Evolutionary conservation across 1,140 invertebrate genomes (phyloP).

Genomic region (Diplogasteroides magnus): DNA sequence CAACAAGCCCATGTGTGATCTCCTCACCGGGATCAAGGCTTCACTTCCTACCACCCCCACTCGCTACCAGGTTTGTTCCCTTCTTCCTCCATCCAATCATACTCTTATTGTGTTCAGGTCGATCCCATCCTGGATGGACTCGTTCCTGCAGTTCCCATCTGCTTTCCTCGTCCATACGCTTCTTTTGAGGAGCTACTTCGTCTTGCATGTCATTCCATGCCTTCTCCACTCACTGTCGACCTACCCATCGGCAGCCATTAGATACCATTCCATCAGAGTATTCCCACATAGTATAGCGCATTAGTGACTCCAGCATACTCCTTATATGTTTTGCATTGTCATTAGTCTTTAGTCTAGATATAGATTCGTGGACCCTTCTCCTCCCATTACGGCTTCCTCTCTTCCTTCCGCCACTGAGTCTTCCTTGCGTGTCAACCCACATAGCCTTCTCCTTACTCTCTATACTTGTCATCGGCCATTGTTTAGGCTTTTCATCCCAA

Average conservation of each 20-base stretch:
- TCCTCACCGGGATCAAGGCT: background rate
- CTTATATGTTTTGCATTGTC: no score
- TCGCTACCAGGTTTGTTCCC: no score
- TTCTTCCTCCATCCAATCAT: background rate
- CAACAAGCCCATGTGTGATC: conserved; percentile 8
- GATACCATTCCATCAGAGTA: no score
- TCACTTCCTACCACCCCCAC: conserved; percentile 4
- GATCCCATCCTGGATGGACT: background rate
- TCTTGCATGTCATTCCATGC: background rate
- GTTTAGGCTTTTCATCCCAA: background rate
- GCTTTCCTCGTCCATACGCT: background rate
- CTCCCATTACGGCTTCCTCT: background rate
- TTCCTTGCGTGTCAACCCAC: background rate
- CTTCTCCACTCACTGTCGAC: no score
- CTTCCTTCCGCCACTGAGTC: background rate
- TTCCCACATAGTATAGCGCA: no score
- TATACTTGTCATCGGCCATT: background rate
- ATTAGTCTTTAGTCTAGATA: no score
- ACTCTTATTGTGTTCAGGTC: conserved; percentile 1
- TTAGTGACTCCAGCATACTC: no score
- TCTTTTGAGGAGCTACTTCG: background rate
- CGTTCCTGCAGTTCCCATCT: background rate
- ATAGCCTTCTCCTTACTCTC: background rate
- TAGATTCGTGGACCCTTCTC: no score
- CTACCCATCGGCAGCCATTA: no score